Evolutionary conservation across 2,888 invertebrate species (phyloP).

Genomic region (Plebejus melissa): DNA sequence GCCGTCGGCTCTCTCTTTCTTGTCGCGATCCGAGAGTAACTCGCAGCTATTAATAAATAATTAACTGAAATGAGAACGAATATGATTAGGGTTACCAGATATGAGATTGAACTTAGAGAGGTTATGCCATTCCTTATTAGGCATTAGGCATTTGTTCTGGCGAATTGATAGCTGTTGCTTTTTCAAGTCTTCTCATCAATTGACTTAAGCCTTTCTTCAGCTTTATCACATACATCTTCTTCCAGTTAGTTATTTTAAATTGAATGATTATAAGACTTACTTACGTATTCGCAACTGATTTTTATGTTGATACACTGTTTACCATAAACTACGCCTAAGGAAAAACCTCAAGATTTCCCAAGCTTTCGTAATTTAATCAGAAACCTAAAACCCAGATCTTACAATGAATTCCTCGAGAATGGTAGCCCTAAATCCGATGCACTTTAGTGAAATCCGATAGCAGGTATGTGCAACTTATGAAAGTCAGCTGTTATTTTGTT

Average conservation of each 20-base stretch:
- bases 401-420: constrained; percentile 1
- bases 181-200: background rate
- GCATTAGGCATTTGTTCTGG: background rate
- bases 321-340: background rate
- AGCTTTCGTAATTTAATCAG: constrained; percentile 9
- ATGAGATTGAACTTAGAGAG: background rate
- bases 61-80: constrained; percentile 32
- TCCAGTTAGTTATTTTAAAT: background rate
- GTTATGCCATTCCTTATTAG: background rate
- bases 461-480: constrained; percentile 21
- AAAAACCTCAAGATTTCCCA: constrained; percentile 18
- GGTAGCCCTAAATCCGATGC: constrained; percentile 28
- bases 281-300: background rate
- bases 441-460: constrained; percentile 29
- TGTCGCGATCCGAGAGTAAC: constrained; percentile 47
- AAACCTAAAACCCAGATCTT: constrained; percentile 16
- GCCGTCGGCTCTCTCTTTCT: constrained; percentile 51
- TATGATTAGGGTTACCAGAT: constrained; percentile 7
- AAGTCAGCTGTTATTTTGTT: constrained; percentile 16
- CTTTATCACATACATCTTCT: background rate
- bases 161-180: background rate
- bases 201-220: background rate
- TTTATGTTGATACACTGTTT: background rate
- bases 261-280: background rate
- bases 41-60: constrained; percentile 37